Base-by-base conservation (phyloP, 64 coral and sea anemone species). In the Montipora capricornis region DNA sequence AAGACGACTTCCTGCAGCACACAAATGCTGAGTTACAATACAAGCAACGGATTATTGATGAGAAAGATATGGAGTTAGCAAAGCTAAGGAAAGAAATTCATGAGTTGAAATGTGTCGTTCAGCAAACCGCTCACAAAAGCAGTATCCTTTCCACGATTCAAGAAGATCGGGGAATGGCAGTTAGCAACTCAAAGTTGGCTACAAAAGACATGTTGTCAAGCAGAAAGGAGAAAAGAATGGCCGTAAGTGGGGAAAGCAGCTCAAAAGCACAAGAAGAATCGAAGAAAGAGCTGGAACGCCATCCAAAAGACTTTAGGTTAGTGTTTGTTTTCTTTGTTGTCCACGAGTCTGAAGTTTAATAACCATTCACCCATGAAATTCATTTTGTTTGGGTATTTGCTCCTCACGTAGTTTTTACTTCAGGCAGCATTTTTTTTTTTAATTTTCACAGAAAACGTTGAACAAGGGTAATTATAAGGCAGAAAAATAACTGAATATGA, bases 221-320 rank as follows among this genome's bases (percentile, higher is more conserved):
- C 53, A 20, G 79, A 66, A 97, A 95, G 45, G 96, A 97, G 55
- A 99, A 99, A 45, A 82, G 98, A 37, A 95, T 96, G 44, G 98
- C 98, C 0, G 98, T 99, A 1, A 99, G 98, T 73, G 98, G 98
- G 1, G 98, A 99, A 12, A 96, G 98, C 47, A 96, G 92, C 55
- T 92, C 98, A 3, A 99, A 96, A 68, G 92, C 92, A 5, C 79
- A 96, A 20, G 95, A 99, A 24, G 95, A 96, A 5, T 92, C 95
- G 13, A 85, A 95, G 57, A 96, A 93, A 70, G 92, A 99, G 60
- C 74, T 99, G 1, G 89, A 91, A 13, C 95, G 92, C 15, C 93
- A 91, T 76, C 95, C 95, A 3, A 99, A 99, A 87, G 98, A 99
- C 68, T 99, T 96, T 74, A 96, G 98, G 98, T 99, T 81, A 49